Conservation (phyloP, 2,113 vertebrate species). For the Bujurquina vittata region DNA sequence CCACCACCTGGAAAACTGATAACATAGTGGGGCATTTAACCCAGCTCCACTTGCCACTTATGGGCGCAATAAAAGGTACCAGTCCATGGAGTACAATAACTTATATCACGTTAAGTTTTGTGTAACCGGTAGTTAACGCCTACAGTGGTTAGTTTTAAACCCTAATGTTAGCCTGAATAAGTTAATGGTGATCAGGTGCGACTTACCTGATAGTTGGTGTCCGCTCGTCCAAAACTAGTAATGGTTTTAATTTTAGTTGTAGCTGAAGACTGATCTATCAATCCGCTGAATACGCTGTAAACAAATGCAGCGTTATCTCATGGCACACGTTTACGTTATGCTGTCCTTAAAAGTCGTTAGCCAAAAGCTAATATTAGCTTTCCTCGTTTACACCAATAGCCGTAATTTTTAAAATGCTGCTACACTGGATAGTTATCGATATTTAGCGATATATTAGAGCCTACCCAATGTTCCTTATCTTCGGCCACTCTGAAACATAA, state of each 20-base stretch:
- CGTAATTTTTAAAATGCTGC: neutral
- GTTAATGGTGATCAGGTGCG: neutral
- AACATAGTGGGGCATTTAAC: neutral
- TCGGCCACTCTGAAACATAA: neutral
- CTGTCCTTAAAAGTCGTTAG: constrained; percentile 28
- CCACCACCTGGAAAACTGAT: neutral
- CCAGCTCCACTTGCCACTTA: neutral
- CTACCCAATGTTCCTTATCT: neutral
- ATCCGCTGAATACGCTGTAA: neutral
- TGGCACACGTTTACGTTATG: constrained; percentile 27
- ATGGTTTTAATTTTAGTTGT: neutral
- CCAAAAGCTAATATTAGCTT: constrained; percentile 58
- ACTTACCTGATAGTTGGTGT: constrained; percentile 56
- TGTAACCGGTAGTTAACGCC: neutral
- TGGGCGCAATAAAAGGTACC: neutral
- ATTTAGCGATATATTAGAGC: neutral
- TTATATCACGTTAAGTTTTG: neutral
- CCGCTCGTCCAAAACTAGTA: constrained; percentile 7
- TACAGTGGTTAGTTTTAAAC: neutral
- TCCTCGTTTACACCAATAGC: neutral
- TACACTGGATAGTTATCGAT: constrained; percentile 8
- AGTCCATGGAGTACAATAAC: neutral
- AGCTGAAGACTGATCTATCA: neutral
- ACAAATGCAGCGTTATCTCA: constrained; percentile 38
- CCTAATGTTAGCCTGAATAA: constrained; percentile 25